These are phyloP conservation scores for Ferrisia virgata DNA, from an alignment of 2,888 invertebrate genomes.

Conservation along the genomic window DNA sequence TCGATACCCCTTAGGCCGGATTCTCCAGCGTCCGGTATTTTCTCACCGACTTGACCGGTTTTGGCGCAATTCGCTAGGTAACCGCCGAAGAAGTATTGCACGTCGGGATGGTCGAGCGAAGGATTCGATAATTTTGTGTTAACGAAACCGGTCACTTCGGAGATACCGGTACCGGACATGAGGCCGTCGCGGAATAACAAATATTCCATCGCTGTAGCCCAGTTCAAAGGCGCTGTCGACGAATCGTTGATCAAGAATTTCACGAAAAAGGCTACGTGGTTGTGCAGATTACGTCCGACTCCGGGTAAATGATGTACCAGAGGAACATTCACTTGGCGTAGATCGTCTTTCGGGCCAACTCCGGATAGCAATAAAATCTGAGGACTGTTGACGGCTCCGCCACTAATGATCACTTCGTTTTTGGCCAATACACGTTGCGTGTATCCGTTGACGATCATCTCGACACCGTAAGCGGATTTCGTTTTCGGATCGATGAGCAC, in stretches of 20 bases:
- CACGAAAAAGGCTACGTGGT: conserved; percentile 77
- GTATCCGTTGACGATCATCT: conserved; percentile 49
- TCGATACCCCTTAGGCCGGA: conserved; percentile 60
- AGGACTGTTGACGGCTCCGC: conserved; percentile 86
- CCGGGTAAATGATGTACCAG: conserved; percentile 71
- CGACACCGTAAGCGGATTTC: conserved; percentile 65
- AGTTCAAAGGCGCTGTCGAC: conserved; percentile 80
- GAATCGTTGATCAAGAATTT: conserved; percentile 80
- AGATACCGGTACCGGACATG: conserved; percentile 85
- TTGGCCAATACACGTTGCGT: conserved; percentile 58
- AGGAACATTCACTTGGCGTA: conserved; percentile 62
- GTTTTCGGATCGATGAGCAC: conserved; percentile 68
- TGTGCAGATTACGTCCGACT: conserved; percentile 81
- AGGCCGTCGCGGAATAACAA: conserved; percentile 80
- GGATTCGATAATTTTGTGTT: conserved; percentile 75
- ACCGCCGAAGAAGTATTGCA: conserved; percentile 83
- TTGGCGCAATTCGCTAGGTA: conserved; percentile 81
- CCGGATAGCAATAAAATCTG: conserved; percentile 89
- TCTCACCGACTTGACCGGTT: conserved; percentile 81
- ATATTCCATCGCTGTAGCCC: conserved; percentile 90
- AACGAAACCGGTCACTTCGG: conserved; percentile 81
- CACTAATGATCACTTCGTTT: conserved; percentile 66
- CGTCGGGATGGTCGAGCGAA: conserved; percentile 73
- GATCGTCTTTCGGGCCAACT: conserved; percentile 72
- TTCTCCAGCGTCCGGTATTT: conserved; percentile 58